These are phyloP conservation scores for Trachymyrmex cornetzi DNA, from an alignment of 1,140 invertebrate genomes.

Conservation along the genomic window DNA sequence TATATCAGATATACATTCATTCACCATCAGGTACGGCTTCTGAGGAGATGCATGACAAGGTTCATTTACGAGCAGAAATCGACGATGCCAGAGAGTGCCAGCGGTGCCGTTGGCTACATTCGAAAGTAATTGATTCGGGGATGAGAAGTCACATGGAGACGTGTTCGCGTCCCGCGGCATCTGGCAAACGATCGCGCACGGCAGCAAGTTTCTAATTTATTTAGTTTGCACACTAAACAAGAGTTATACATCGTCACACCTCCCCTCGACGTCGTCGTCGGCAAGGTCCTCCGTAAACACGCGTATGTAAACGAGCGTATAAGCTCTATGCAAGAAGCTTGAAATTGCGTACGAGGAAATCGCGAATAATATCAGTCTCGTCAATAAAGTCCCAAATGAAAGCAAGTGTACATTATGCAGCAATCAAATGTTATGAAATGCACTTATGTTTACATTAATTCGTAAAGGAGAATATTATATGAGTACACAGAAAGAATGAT, in stretches of 20 bases:
- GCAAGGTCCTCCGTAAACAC: slow-evolving; percentile 11
- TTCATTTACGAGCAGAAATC: slow-evolving; percentile 67
- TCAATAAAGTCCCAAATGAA: slow-evolving; percentile 13
- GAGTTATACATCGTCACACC: slow-evolving; percentile 36
- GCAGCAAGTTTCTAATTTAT: slow-evolving; percentile 73
- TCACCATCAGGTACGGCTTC: slow-evolving; percentile 17
- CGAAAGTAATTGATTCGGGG: slow-evolving; percentile 64
- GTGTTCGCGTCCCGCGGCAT: slow-evolving; percentile 59
- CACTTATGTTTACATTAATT: not conserved
- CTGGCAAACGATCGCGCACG: slow-evolving; percentile 54
- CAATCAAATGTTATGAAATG: slow-evolving; percentile 1
- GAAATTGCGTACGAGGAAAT: slow-evolving; percentile 24
- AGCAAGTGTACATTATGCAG: slow-evolving; percentile 9
- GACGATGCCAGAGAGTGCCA: not conserved
- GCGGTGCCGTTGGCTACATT: slow-evolving; percentile 47
- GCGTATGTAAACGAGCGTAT: slow-evolving; percentile 5
- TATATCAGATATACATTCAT: not conserved
- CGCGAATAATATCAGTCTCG: slow-evolving; percentile 7
- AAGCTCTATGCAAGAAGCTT: not conserved
- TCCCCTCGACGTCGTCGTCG: slow-evolving; percentile 2
- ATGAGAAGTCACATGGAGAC: slow-evolving; percentile 59
- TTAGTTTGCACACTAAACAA: slow-evolving; percentile 56
- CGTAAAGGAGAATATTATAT: not conserved
- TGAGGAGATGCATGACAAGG: slow-evolving; percentile 19
- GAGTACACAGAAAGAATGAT: no score